Base-by-base conservation (phyloP, 2,888 invertebrate genomes). In the Neoascia interrupta region DNA sequence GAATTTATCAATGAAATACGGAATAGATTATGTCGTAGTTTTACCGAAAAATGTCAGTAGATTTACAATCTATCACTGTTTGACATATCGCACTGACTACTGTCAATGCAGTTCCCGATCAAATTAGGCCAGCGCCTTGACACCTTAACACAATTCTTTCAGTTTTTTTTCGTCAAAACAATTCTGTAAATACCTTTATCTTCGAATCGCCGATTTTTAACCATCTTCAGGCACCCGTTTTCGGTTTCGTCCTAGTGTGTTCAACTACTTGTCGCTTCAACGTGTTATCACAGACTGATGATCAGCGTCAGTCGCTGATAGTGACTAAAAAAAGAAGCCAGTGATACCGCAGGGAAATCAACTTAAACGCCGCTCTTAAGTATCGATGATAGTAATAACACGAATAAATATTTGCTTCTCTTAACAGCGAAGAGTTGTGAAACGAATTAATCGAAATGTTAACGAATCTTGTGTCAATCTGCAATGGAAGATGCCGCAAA, bases 151-250 rank as follows among this genome's bases (percentile, higher is more conserved):
- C n/a, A n/a, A n/a, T n/a, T n/a, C n/a, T n/a, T n/a, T n/a, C n/a
- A n/a, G n/a, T n/a, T n/a, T n/a, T n/a, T n/a, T n/a, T n/a, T n/a
- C n/a, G n/a, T n/a, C n/a, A n/a, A n/a, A n/a, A n/a, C n/a, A n/a
- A n/a, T n/a, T 11, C 6, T 19, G 13, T 31, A 49, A 39, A 76
- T 83, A 85, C 86, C 85, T 84, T 82, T 82, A 47, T 83, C 81
- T 37, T 86, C 86, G 60, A 82, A 86, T 36, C 87, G 84, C 61
- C 88, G 87, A 84, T 87, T 87, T 72, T 87, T 88, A 18, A 83
- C 85, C 84, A 86, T 86, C 34, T 81, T 82, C 16, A 31, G 26
- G n/a, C 10, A n/a, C 11, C 19, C 31, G 39, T 6, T 41, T 31
- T 5, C 34, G 15, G 18, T 26, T 18, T 6, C 13, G 18, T 43